Conservation (phyloP, 2,113 vertebrate genomes). For the Cyphomyrus plagiostoma region DNA sequence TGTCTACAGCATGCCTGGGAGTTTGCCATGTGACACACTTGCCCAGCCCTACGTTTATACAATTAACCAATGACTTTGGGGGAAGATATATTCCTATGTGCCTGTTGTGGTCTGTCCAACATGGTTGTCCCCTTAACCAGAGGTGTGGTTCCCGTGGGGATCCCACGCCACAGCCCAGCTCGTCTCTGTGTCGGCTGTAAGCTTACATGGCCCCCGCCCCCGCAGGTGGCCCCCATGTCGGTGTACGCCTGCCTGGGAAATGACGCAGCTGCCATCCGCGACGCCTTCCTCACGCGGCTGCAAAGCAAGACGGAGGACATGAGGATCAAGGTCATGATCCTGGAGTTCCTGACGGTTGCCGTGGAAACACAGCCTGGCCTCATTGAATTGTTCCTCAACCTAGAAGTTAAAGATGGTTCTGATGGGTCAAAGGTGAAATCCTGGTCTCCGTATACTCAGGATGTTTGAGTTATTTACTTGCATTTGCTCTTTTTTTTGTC, state of each 20-base stretch:
- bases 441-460: background rate
- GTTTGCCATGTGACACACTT: background rate
- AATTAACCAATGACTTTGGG: background rate
- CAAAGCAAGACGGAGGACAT: slow-evolving; percentile 91
- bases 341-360: slow-evolving; percentile 91
- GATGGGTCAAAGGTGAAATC: slow-evolving; percentile 81
- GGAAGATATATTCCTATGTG: background rate
- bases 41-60: too few species aligned
- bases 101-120: background rate
- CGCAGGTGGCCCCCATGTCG: slow-evolving; percentile 93
- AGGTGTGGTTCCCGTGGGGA: background rate
- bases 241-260: slow-evolving; percentile 91
- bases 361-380: slow-evolving; percentile 96
- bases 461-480: background rate
- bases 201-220: background rate
- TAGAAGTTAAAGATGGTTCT: slow-evolving; percentile 80
- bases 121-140: background rate
- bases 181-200: background rate
- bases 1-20: background rate
- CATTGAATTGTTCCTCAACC: slow-evolving; percentile 92
- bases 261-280: slow-evolving; percentile 86
- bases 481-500: background rate
- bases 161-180: too few species aligned
- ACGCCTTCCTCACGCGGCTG: slow-evolving; percentile 87
- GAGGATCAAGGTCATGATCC: slow-evolving; percentile 95